Base-by-base conservation (phyloP, 2,888 invertebrate genomes). In the Lasioglossum morio region DNA sequence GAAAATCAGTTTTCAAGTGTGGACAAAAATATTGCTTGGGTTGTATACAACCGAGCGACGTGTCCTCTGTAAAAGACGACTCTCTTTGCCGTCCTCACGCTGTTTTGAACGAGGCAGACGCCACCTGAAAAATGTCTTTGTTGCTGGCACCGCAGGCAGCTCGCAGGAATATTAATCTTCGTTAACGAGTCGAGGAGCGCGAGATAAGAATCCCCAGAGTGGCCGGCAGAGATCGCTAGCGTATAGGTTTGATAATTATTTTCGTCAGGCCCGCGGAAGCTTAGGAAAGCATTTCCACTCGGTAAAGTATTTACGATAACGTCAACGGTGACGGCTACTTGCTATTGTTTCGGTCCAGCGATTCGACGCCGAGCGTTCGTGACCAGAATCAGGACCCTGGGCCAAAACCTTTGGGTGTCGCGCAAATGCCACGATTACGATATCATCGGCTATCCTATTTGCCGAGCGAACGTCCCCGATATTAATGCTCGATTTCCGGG, bases 221-320 rank as follows among this genome's bases (percentile, higher is more conserved):
- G 60, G 27, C 27, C 12, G 27, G 60, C 12, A 12, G 12, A 1
- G 12, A 27, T 27, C 14, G 60, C 27, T 27, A n/a, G 60, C 12
- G 27, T 12, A 12, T 8, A 14, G 60, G 12, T 60, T 60, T 12
- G 60, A 60, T n/a, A 27, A 60, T 60, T 60, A 27, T 27, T 60
- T 60, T 27, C 14, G 12, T 60, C 27, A 57, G n/a, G n/a, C 57
- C n/a, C 57, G 57, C n/a, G n/a, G 4, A n/a, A 23, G 53, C 23
- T 57, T n/a, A 8, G 48, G 5, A 0, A 23, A 57, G 57, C 12
- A 23, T 57, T 57, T 57, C n/a, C 60, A 12, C 12, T 60, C 27
- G n/a, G 27, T 60, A 60, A 60, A 60, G 60, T 60, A 60, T 60
- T 60, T 60, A 27, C 60, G 60, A 60, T 60, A 60, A 60, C 60